Conservation (phyloP, 1,140 invertebrate genomes). For the Orchesella cincta region DNA sequence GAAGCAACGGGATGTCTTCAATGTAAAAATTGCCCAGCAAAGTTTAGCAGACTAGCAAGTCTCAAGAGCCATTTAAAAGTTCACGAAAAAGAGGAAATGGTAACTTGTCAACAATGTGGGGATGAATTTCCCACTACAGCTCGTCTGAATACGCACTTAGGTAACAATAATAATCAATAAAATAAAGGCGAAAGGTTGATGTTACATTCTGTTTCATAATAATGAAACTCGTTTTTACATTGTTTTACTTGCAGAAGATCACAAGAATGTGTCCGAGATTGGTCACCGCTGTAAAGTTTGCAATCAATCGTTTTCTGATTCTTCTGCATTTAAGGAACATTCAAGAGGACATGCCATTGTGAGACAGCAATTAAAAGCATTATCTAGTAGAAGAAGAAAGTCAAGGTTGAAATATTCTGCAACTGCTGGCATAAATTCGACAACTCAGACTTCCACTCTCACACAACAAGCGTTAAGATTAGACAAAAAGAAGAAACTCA, state of each 20-base stretch:
- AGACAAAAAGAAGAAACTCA: constrained; percentile 34
- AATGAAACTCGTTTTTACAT: not conserved
- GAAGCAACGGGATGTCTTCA: constrained; percentile 65
- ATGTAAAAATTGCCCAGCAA: constrained; percentile 62
- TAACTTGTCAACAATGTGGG: constrained; percentile 69
- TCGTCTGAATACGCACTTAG: constrained; percentile 48
- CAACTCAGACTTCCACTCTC: not conserved
- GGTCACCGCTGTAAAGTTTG: constrained; percentile 23
- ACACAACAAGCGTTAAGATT: not conserved
- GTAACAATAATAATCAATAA: constrained; percentile 30
- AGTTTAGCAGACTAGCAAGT: constrained; percentile 68
- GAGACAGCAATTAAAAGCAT: constrained; percentile 43
- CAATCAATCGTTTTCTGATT: constrained; percentile 38
- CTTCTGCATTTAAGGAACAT: constrained; percentile 43
- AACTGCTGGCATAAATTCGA: not conserved
- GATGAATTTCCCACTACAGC: constrained; percentile 70
- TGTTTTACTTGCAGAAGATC: constrained; percentile 44
- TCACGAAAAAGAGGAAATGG: constrained; percentile 69
- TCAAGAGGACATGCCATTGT: constrained; percentile 47
- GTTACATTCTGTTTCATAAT: not conserved
- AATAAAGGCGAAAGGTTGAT: not conserved
- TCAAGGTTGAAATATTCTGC: not conserved
- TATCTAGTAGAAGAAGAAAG: constrained; percentile 22
- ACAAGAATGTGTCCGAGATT: not conserved
- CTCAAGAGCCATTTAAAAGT: constrained; percentile 70